Base-by-base conservation (phyloP, 1,140 invertebrate genomes). In the Kradibia gibbosae region DNA sequence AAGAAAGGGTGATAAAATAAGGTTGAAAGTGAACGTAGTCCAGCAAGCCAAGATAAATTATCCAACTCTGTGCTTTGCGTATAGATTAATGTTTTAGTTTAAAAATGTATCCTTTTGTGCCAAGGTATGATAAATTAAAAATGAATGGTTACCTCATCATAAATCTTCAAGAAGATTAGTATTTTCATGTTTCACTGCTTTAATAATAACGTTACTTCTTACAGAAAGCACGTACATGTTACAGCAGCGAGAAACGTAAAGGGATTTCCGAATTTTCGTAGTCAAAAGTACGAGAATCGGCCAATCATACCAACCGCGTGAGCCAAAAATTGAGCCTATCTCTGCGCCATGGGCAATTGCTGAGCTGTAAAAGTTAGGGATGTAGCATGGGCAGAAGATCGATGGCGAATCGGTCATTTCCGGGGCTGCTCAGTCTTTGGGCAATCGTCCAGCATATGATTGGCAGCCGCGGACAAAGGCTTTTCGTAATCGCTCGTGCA, bases 401-500 rank as follows among this genome's bases (percentile, higher is more conserved):
- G 70, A 28, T 11, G 13, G 0, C 42, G n/a, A 42, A 15, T 11
- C 15, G 3, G 20, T 53, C 50, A 53, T 53, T 53, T 53, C 50
- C 50, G 50, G n/a, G 50, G 20, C 50, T 8, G 42, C 7, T 45
- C 15, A 53, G 15, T 20, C 50, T 53, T 45, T 45, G 13, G 42
- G 7, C 42, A 45, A 13, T 5, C 53, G 55, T n/a, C 42, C 34
- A 15, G 62, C 3, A 67, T 48, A 71, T 71, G 50, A 80, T 72
- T 39, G 45, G 36, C 48, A 25, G 36, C 34, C 55, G 25, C 70
- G 70, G 78, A 80, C 78, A 73, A 77, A 79, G 73, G 71, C 85
- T 86, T 85, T 85, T 84, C 84, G 86, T 88, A 87, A 87, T 87
- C 84, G 84, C 85, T 85, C 85, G 80, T 72, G 20, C 42, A 55